phyloP scores from a whole-genome alignment of 2,113 vertebrate genomes.

The Platichthys flesus region DNA sequence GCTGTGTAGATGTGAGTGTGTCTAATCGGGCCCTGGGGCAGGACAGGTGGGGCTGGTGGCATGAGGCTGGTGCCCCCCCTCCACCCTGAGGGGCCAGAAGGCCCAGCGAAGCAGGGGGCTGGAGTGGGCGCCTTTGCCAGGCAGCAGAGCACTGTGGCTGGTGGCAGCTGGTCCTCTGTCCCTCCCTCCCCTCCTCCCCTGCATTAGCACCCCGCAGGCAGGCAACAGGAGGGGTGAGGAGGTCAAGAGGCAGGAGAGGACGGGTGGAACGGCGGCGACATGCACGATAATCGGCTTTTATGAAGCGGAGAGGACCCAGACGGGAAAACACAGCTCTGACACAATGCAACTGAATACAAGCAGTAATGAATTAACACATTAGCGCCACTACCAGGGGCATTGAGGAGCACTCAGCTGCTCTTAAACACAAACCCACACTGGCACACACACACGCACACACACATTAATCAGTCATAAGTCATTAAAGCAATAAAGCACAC shows the following conservation, averaged over 20 bases:
- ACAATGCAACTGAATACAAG: constrained; percentile 76
- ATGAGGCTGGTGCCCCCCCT: constrained; percentile 68
- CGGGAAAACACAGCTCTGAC: constrained; percentile 67
- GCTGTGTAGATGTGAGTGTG: constrained; percentile 43
- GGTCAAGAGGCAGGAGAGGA: constrained; percentile 86
- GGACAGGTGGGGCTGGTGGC: constrained; percentile 86
- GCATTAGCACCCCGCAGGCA: constrained; percentile 75
- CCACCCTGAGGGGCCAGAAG: constrained; percentile 83
- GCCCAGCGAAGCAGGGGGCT: constrained; percentile 82
- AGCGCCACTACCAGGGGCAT: constrained; percentile 71
- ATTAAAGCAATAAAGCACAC: constrained; percentile 58
- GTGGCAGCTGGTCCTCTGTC: constrained; percentile 84
- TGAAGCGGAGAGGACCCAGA: constrained; percentile 78
- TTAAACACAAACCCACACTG: constrained; percentile 60
- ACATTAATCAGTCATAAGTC: constrained; percentile 68
- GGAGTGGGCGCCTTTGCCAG: constrained; percentile 82
- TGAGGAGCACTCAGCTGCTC: constrained; percentile 77
- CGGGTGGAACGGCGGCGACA: constrained; percentile 70
- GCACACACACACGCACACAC: constrained; percentile 42
- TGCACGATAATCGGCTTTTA: constrained; percentile 86
- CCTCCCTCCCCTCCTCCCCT: constrained; percentile 63
- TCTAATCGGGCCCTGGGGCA: constrained; percentile 76
- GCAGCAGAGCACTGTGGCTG: constrained; percentile 75
- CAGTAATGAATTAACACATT: constrained; percentile 82
- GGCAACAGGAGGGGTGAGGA: constrained; percentile 87